Percentiles rank a stretch among this genome's conserved stretches.
Conservation (phyloP, 2,888 invertebrate species). For the Idaea aversata region DNA sequence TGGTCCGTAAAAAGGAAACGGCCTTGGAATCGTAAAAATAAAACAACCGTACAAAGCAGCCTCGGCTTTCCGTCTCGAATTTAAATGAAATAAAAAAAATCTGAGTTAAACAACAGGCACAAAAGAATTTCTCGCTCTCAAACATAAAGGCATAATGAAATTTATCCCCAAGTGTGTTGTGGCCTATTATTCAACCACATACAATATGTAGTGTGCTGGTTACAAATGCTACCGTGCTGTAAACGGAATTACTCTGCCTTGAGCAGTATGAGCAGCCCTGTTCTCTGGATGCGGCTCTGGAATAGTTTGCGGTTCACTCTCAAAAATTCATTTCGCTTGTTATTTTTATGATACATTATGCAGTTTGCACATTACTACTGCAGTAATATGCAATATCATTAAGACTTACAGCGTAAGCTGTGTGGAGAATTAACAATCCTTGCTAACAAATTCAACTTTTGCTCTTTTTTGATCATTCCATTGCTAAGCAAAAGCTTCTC, state of each 20-base stretch:
- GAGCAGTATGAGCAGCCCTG: neutral
- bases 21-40: constrained; percentile 32
- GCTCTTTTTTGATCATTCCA: neutral
- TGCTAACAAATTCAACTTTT: neutral
- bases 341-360: neutral
- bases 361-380: neutral
- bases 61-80: constrained; percentile 36
- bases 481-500: neutral
- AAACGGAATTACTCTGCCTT: constrained; percentile 38
- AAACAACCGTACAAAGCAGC: constrained; percentile 28
- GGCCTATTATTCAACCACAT: constrained; percentile 73
- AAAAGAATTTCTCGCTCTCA: constrained; percentile 62
- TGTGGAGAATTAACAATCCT: neutral
- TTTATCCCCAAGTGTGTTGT: constrained; percentile 75
- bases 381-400: neutral
- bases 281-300: constrained; percentile 36
- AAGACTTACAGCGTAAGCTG: neutral
- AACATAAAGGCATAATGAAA: constrained; percentile 75
- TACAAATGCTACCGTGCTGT: constrained; percentile 62
- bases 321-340: neutral
- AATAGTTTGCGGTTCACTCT: neutral
- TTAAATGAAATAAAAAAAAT: constrained; percentile 59
- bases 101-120: constrained; percentile 53
- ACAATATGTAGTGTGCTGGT: constrained; percentile 71
- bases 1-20: constrained; percentile 27